Evolutionary conservation across 2,113 vertebrate genomes (phyloP).

Genomic region (Chlamydotis undulata): DNA sequence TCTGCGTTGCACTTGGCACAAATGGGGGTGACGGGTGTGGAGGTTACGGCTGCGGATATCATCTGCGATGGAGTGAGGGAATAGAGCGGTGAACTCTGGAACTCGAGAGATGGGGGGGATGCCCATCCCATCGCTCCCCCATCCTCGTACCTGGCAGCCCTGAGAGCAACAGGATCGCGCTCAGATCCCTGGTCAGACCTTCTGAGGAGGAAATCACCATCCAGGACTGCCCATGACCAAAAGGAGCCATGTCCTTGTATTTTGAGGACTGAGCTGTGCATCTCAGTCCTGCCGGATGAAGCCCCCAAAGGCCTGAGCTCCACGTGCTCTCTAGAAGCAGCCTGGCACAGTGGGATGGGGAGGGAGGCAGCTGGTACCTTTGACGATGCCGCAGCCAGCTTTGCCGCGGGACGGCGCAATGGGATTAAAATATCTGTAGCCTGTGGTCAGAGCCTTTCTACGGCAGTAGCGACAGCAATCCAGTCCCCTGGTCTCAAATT

Average conservation of each 20-base stretch:
- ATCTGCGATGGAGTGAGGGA: background rate
- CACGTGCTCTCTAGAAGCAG: background rate
- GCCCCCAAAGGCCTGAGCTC: background rate
- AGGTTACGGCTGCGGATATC: background rate
- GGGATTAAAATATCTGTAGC: background rate
- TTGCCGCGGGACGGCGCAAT: background rate
- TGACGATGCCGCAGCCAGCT: background rate
- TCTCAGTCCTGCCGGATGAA: background rate
- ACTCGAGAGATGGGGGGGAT: background rate
- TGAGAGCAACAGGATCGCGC: background rate
- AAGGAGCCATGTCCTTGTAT: background rate
- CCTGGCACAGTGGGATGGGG: background rate
- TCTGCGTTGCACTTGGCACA: background rate
- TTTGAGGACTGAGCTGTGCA: background rate
- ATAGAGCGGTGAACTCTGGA: background rate
- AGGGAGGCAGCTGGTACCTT: background rate
- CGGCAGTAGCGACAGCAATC: background rate
- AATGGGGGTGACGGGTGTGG: background rate
- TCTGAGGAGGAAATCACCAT: background rate
- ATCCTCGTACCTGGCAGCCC: background rate
- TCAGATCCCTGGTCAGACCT: background rate
- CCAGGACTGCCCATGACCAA: background rate
- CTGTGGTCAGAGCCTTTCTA: background rate
- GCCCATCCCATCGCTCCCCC: background rate
- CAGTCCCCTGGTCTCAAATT: background rate